Conservation (phyloP, 1,140 invertebrate species). For the Drosophila biarmipes region DNA sequence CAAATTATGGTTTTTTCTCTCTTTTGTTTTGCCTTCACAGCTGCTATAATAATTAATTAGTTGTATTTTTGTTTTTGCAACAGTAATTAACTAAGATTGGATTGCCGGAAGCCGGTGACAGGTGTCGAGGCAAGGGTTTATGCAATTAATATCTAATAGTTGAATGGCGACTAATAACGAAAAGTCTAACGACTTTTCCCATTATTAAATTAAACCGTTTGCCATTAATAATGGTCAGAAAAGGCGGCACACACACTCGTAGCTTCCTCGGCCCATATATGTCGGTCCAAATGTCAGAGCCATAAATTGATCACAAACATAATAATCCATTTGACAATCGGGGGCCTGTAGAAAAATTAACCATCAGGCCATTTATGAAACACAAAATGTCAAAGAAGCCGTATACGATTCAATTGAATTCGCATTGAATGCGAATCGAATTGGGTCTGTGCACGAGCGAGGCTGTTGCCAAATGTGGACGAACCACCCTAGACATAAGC, state of each 20-base stretch:
- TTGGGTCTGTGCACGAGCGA: slow-evolving; percentile 63
- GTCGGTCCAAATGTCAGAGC: slow-evolving; percentile 71
- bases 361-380: slow-evolving; percentile 79
- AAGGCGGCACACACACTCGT: slow-evolving; percentile 15
- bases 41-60: slow-evolving; percentile 69
- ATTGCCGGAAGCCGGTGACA: slow-evolving; percentile 64
- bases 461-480: slow-evolving; percentile 70
- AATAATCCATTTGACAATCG: slow-evolving; percentile 75
- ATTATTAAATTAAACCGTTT: slow-evolving; percentile 78
- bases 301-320: slow-evolving; percentile 70
- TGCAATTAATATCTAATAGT: slow-evolving; percentile 36
- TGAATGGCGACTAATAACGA: slow-evolving; percentile 29
- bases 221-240: slow-evolving; percentile 75
- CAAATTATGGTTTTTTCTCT: slow-evolving; percentile 47
- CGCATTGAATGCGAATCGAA: slow-evolving; percentile 76
- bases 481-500: slow-evolving; percentile 24
- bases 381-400: slow-evolving; percentile 70
- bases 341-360: slow-evolving; percentile 66
- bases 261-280: slow-evolving; percentile 69
- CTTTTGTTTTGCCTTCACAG: slow-evolving; percentile 57
- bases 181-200: slow-evolving; percentile 60
- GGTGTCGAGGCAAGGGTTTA: slow-evolving; percentile 38
- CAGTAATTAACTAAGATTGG: slow-evolving; percentile 61
- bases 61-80: slow-evolving; percentile 42
- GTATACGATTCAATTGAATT: slow-evolving; percentile 51